These are phyloP conservation scores for Drosophila seguyi DNA, from an alignment of 1,140 invertebrate genomes.

Conservation along the genomic window DNA sequence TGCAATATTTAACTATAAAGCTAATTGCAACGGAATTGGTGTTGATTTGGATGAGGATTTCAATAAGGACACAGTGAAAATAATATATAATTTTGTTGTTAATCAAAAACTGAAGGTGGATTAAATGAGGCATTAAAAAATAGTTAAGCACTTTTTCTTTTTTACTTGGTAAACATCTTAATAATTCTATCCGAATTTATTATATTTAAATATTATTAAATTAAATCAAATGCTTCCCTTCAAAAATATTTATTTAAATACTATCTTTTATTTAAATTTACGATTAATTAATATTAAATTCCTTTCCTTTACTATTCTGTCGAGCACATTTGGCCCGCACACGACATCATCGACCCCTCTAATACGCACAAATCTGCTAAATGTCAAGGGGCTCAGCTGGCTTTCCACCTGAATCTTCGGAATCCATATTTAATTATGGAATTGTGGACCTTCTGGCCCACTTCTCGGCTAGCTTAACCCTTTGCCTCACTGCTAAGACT, in stretches of 20 bases:
- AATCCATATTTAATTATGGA: slow-evolving; percentile 79
- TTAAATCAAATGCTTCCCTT: too few relatives aligned
- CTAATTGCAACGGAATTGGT: slow-evolving; percentile 10
- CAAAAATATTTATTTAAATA: too few relatives aligned
- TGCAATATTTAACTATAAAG: slow-evolving; percentile 4
- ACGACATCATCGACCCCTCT: background rate
- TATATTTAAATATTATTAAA: too few relatives aligned
- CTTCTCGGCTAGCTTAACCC: slow-evolving; percentile 29
- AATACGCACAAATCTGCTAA: slow-evolving; percentile 66
- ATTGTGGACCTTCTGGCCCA: background rate
- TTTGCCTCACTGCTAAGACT: slow-evolving; percentile 56
- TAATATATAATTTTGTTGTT: too few relatives aligned
- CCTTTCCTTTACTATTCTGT: background rate
- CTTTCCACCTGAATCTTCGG: slow-evolving; percentile 19
- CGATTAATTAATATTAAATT: background rate
- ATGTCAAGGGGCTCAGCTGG: slow-evolving; percentile 54
- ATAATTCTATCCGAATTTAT: too few relatives aligned
- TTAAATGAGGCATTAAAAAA: background rate
- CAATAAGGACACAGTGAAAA: background rate
- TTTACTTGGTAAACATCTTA: too few relatives aligned
- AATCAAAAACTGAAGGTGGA: background rate
- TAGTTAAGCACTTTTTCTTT: background rate
- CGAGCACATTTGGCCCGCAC: background rate
- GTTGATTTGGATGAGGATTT: background rate
- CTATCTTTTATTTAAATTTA: background rate